Evolutionary conservation across 2,113 vertebrate genomes (phyloP).

Genomic region (Nerophis ophidion): DNA sequence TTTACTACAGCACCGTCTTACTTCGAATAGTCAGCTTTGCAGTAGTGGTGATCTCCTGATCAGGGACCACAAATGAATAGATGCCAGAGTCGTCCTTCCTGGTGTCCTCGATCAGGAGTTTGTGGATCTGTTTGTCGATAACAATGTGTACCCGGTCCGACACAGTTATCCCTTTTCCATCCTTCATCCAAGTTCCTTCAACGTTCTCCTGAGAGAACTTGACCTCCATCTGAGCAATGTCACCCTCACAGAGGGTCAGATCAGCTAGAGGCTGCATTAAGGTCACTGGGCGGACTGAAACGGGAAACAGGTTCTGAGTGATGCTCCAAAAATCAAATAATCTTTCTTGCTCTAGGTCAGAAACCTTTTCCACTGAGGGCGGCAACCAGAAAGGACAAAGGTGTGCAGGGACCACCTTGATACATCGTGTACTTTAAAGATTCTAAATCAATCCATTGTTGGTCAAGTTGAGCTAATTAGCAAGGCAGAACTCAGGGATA

Average conservation of each 20-base stretch:
- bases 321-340: background rate
- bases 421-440: no score
- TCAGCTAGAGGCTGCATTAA: slow-evolving; percentile 88
- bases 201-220: slow-evolving; percentile 92
- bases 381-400: no score
- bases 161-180: slow-evolving; percentile 77
- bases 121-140: slow-evolving; percentile 87
- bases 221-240: slow-evolving; percentile 93
- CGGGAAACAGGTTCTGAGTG: background rate
- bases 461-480: no score
- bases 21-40: slow-evolving; percentile 83
- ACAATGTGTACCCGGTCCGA: slow-evolving; percentile 85
- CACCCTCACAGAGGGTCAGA: slow-evolving; percentile 92
- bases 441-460: no score
- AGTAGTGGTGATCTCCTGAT: slow-evolving; percentile 80
- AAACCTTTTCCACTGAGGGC: no score
- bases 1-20: slow-evolving; percentile 57
- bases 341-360: no score
- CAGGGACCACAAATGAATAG: slow-evolving; percentile 84
- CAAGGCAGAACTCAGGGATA: no score
- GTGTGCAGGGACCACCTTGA: no score
- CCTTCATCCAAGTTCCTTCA: slow-evolving; percentile 90
- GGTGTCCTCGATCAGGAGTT: slow-evolving; percentile 90
- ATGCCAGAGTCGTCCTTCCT: slow-evolving; percentile 80
- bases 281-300: slow-evolving; percentile 84